Evolutionary conservation across 2,113 vertebrate species (phyloP).

Genomic region (Cephalophus harveyi): DNA sequence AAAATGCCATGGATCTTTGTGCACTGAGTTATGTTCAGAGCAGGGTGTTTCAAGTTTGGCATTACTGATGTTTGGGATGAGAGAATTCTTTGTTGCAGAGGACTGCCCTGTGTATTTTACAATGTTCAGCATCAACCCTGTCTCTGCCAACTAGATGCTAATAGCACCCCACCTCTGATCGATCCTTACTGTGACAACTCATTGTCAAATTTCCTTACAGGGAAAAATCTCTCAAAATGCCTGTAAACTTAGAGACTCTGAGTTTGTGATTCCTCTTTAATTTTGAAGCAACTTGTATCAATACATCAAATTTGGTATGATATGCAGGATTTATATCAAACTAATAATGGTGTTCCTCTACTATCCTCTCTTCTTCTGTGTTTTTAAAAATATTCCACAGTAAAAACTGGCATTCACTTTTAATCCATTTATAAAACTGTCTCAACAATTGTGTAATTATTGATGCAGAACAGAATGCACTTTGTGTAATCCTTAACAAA

Average conservation of each 20-base stretch:
- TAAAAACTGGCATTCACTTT: slow-evolving; percentile 30
- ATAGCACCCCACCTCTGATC: too few species aligned
- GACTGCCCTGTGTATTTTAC: not conserved
- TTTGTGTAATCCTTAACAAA: slow-evolving; percentile 60
- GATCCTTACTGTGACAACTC: not conserved
- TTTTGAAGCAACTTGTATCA: not conserved
- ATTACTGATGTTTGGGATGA: not conserved
- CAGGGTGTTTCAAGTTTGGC: not conserved
- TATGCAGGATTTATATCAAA: not conserved
- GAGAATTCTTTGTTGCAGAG: not conserved
- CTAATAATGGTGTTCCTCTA: not conserved
- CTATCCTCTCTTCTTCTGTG: not conserved
- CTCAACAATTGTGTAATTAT: slow-evolving; percentile 45
- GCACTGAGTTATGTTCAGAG: not conserved
- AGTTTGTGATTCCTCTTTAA: not conserved
- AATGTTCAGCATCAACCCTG: not conserved
- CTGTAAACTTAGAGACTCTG: not conserved
- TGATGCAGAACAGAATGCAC: slow-evolving; percentile 53
- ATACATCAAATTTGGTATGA: not conserved
- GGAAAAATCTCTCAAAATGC: not conserved
- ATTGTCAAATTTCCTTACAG: not conserved
- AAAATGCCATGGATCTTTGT: not conserved
- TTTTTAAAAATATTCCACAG: not conserved
- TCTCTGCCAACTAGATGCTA: not conserved
- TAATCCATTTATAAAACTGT: slow-evolving; percentile 52